Evolutionary conservation across 2,113 vertebrate genomes (phyloP).

Genomic region (Rhabdomys dilectus): DNA sequence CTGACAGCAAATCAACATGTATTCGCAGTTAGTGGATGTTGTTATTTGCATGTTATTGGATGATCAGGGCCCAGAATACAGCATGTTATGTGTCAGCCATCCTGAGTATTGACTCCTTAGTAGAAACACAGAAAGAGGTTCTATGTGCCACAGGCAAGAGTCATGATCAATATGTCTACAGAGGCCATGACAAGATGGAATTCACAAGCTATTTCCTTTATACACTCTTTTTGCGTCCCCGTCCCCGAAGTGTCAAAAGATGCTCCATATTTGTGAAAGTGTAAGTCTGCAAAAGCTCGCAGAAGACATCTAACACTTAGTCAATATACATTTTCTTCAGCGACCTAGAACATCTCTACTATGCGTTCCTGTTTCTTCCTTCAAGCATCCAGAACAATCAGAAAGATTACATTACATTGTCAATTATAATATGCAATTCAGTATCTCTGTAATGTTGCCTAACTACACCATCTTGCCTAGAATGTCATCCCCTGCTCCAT

Average conservation of each 20-base stretch:
- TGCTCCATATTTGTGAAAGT: neutral
- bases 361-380: neutral
- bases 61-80: neutral
- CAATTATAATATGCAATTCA: neutral
- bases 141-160: neutral
- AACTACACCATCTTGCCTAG: neutral
- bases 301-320: neutral
- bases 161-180: too few relatives aligned
- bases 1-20: slow-evolving; percentile 3
- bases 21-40: neutral
- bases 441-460: neutral
- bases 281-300: neutral
- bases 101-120: neutral
- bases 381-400: neutral
- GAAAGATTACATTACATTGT: neutral
- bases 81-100: neutral
- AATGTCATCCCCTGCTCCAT: neutral
- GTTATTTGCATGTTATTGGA: neutral
- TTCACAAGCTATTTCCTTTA: neutral
- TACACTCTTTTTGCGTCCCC: neutral
- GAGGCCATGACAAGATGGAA: neutral
- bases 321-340: neutral
- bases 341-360: neutral
- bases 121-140: neutral
- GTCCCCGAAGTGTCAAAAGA: neutral